Base-by-base conservation (phyloP, 2,888 invertebrate genomes). In the Orthonychiurus folsomi region DNA sequence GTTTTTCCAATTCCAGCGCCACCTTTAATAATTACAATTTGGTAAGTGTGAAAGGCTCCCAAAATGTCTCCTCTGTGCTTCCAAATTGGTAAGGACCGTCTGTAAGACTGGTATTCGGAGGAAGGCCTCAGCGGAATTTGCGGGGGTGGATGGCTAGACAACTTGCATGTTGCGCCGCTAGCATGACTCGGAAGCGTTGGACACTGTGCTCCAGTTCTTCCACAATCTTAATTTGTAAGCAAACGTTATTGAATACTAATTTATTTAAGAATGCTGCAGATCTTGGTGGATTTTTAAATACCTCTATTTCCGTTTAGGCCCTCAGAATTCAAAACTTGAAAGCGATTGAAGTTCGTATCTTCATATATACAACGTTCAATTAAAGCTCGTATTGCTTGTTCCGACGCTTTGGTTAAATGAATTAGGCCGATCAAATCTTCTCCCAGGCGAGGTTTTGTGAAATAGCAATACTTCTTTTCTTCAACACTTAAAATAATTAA, bases 1-100 rank as follows among this genome's bases (percentile, higher is more conserved):
- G 94, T 93, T 81, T 95, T 95, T 0, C 95, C 95, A 61, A 89
- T 90, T 0, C 94, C 95, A 0, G 95, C 37, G 15, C 54, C 24
- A 59, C 89, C 88, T 2, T 85, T 83, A 24, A 93, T 82, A 15
- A 81, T 73, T 1, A 78, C 75, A 62, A 86, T 84, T 80, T 86
- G 84, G 74, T 87, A 84, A 21, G 81, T 79, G 58, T 80, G 78
- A 56, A 89, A 82, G 2, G 83, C 81, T 64, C 85, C 81, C 5
- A 89, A 76, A 58, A 93, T 84, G 26, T 84, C 81, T 3, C 85
- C 81, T 56, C 82, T 80, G 37, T 37, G 15, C 37, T 37, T 37
- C 37, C 37, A 37, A 9, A 37, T 37, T 37, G 37, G 37, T 15
- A 37, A 37, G 15, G 37, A 9, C 37, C 15, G 9, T 37, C 37